Evolutionary conservation across 2,113 vertebrate species (phyloP).

Genomic region (Crotalus horridus): DNA sequence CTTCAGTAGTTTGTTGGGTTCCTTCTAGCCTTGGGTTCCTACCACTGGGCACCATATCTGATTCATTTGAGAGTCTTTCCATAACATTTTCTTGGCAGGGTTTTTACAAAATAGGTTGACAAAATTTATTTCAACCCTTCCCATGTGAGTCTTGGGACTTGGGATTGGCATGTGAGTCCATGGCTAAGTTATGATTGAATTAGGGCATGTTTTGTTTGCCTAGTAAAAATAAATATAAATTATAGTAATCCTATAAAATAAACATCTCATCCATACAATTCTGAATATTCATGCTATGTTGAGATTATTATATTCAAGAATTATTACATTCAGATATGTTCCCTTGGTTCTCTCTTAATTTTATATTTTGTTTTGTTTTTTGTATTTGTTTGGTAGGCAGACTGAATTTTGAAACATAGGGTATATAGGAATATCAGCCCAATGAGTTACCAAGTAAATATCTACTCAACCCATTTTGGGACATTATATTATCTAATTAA

Average conservation of each 20-base stretch:
- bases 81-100: too few species aligned
- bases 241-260: not conserved
- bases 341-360: not conserved
- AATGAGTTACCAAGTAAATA: not conserved
- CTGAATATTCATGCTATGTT: not conserved
- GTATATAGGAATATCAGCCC: not conserved
- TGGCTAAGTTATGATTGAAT: not conserved
- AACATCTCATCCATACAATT: not conserved
- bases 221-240: not conserved
- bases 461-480: not conserved
- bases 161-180: too few species aligned
- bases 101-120: too few species aligned
- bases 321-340: not conserved
- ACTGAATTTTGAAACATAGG: not conserved
- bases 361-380: not conserved
- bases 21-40: too few species aligned
- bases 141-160: too few species aligned
- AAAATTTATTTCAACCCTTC: too few species aligned
- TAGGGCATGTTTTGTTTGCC: not conserved
- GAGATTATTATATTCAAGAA: not conserved
- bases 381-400: not conserved
- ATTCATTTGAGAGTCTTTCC: too few species aligned
- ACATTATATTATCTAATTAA: not conserved
- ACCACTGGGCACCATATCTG: too few species aligned
- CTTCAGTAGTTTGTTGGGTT: too few species aligned